Evolutionary conservation across 2,797 vertebrate species (phyloP).

Genomic region (Silurus aristotelis): DNA sequence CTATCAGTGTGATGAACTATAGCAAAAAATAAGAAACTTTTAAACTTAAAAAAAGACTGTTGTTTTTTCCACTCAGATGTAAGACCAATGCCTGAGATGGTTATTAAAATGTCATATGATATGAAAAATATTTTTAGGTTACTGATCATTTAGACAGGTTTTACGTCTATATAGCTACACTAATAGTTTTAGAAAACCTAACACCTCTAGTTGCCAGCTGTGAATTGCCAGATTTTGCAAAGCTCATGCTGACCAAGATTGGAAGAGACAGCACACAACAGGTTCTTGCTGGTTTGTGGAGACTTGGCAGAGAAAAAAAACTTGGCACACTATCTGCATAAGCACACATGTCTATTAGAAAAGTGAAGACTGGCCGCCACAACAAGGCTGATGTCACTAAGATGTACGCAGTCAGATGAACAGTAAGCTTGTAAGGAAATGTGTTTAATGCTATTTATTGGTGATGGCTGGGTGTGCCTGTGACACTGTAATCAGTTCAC

Average conservation of each 20-base stretch:
- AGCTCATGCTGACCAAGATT: constrained; percentile 37
- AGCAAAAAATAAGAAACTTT: background rate
- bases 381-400: constrained; percentile 71
- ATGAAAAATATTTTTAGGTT: background rate
- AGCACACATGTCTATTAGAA: constrained; percentile 67
- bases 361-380: constrained; percentile 61
- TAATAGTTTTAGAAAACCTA: constrained; percentile 17
- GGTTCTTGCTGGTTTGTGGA: constrained; percentile 43
- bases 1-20: background rate
- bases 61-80: background rate
- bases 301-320: constrained; percentile 56
- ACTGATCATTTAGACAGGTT: background rate
- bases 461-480: constrained; percentile 37
- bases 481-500: background rate
- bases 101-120: background rate
- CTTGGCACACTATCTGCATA: constrained; percentile 66
- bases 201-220: constrained; percentile 2
- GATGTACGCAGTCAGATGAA: constrained; percentile 65
- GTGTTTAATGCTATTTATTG: constrained; percentile 61
- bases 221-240: constrained; percentile 12
- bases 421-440: constrained; percentile 48
- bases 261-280: constrained; percentile 30
- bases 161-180: background rate
- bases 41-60: background rate
- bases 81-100: background rate